Base-by-base conservation (phyloP, 2,888 invertebrate species). In the Cheilosia vernalis region DNA sequence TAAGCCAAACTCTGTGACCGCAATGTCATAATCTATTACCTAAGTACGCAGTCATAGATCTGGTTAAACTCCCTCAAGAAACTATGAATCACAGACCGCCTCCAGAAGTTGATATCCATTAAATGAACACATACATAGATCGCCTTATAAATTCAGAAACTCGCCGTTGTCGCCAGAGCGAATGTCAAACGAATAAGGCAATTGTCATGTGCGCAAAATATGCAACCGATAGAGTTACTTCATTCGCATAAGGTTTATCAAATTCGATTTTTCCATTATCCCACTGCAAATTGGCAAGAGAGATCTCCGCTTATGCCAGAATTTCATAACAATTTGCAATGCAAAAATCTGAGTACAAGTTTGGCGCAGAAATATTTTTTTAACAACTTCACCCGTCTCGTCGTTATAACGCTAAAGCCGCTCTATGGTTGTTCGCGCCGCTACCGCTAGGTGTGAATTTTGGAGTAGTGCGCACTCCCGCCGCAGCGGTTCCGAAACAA, bases 191-290 rank as follows among this genome's bases (percentile, higher is more conserved):
- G 74, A 76, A 84, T 66, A 84, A 66, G 80, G 84, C 70, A 66
- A 84, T 70, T 84, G 84, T 84, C 84, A 84, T 70, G 80, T 42
- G 47, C 30, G 55, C 55, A 56, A 51, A 58, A 49, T 64, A 21
- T 24, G 60, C 63, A 81, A n/a, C 64, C 53, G 55, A 74, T 74
- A 74, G 69, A 70, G 74, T 84, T 76, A 74, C 64, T 76, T 66
- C 74, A 69, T 70, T 58, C 58, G 66, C 61, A 83, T 73, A 78
- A 83, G 72, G 60, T 70, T 76, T 79, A 84, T 84, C 44, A 80
- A 84, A 84, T 80, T 84, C 79, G 84, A 80, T 66, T 80, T 84
- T 64, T 60, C 84, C 84, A 84, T 84, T 79, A 84, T 84, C 74
- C 47, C 69, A 53, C 53, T 9, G 33, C 70, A 70, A 74, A 74